These are phyloP conservation scores for Bhutanitis thaidina DNA, from an alignment of 2,888 invertebrate genomes.

Conservation along the genomic window DNA sequence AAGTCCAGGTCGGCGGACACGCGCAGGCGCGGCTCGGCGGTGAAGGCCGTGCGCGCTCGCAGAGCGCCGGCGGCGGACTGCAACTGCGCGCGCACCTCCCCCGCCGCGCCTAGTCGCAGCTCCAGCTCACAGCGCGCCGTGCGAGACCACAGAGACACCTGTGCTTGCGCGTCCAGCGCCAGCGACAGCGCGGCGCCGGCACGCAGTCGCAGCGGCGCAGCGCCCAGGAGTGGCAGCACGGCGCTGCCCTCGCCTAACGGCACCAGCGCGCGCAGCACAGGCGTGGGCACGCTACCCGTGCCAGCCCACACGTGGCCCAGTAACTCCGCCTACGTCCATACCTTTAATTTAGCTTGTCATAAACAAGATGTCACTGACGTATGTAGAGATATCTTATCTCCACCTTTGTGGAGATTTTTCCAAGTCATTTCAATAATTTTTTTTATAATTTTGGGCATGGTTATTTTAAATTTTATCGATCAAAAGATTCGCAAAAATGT, in stretches of 20 bases:
- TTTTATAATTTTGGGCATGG: too few relatives aligned
- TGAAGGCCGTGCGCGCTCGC: conserved; percentile 25
- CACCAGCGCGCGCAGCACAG: conserved; percentile 45
- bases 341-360: too few relatives aligned
- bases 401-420: too few relatives aligned
- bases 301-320: conserved; percentile 64
- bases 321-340: conserved; percentile 46
- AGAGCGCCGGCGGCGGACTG: conserved; percentile 18
- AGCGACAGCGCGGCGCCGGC: conserved; percentile 22
- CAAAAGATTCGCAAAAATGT: too few relatives aligned
- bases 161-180: conserved; percentile 34
- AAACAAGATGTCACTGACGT: too few relatives aligned
- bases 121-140: conserved; percentile 13
- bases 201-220: conserved; percentile 24
- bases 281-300: conserved; percentile 47
- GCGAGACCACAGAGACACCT: conserved; percentile 40
- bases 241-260: conserved; percentile 20
- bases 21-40: conserved; percentile 37
- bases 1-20: conserved; percentile 54
- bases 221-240: conserved; percentile 24
- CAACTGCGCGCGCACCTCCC: conserved; percentile 26
- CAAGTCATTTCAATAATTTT: too few relatives aligned
- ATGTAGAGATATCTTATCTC: too few relatives aligned
- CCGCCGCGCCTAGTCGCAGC: conserved; percentile 30
- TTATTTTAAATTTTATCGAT: too few relatives aligned